These are phyloP conservation scores for Rhodophaea formosa DNA, from an alignment of 2,888 invertebrate species.

Conservation along the genomic window DNA sequence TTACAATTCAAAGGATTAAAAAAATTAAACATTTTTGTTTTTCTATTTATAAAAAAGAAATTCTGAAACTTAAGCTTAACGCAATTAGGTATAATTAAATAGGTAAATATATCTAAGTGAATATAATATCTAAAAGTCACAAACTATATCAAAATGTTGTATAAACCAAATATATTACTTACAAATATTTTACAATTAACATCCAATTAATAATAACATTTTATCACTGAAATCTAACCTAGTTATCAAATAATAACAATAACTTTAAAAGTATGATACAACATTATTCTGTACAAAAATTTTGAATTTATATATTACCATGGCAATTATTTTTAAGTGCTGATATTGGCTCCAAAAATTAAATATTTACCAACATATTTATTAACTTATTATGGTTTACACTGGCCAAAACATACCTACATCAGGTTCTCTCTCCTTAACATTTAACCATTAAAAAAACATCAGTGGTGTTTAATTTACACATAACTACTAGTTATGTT, in stretches of 20 bases:
- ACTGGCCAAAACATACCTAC: too few species aligned
- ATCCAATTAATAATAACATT: not conserved
- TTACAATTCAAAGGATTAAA: not conserved
- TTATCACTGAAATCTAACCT: not conserved
- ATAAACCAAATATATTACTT: not conserved
- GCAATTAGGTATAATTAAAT: not conserved
- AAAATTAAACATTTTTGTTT: not conserved
- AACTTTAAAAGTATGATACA: not conserved
- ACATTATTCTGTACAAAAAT: not conserved
- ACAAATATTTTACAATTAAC: not conserved
- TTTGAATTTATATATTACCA: not conserved
- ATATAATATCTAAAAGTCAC: slow-evolving; percentile 3
- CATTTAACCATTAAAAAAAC: too few species aligned
- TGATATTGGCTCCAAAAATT: not conserved
- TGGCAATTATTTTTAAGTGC: not conserved
- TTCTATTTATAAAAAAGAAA: not conserved
- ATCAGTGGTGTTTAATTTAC: too few species aligned
- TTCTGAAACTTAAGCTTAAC: not conserved
- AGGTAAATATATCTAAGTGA: not conserved
- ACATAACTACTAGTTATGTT: too few species aligned
- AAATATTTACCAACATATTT: not conserved
- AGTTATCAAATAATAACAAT: not conserved
- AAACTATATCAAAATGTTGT: slow-evolving; percentile 1
- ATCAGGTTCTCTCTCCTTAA: too few species aligned
- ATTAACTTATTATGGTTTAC: not conserved